These are phyloP conservation scores for Drosophila suboccidentalis DNA, from an alignment of 2,888 invertebrate species.

Conservation along the genomic window DNA sequence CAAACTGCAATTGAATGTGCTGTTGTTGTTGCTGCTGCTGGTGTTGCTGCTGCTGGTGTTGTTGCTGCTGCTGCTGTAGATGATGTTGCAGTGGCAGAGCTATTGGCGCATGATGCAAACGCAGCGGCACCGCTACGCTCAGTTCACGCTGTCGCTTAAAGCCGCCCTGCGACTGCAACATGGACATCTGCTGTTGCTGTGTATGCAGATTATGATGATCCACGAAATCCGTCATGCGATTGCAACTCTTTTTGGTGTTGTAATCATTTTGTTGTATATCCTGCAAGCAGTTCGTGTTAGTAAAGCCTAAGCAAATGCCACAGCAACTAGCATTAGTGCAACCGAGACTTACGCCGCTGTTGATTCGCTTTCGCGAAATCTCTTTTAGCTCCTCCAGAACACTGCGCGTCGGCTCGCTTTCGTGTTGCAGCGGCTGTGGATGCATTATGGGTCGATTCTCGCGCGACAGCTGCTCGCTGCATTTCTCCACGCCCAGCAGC, in stretches of 20 bases:
- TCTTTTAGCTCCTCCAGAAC: conserved; percentile 87
- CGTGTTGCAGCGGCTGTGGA: conserved; percentile 81
- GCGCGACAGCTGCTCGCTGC: conserved; percentile 78
- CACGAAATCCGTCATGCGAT: conserved; percentile 61
- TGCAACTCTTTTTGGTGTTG: conserved; percentile 82
- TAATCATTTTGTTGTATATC: conserved; percentile 71
- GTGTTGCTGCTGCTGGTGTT: conserved; percentile 14
- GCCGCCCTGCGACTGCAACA: conserved; percentile 45
- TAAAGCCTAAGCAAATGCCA: conserved; percentile 11
- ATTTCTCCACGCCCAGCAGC: conserved; percentile 75
- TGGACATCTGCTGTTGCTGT: conserved; percentile 35
- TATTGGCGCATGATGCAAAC: conserved; percentile 38
- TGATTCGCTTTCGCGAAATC: conserved; percentile 87
- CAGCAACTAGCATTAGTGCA: background rate
- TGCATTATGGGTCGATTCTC: conserved; percentile 84
- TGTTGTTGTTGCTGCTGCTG: conserved; percentile 33
- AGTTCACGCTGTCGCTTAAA: conserved; percentile 81
- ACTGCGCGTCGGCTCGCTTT: conserved; percentile 86
- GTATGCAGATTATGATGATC: conserved; percentile 48
- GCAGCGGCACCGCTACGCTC: conserved; percentile 58
- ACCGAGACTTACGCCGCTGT: conserved; percentile 84
- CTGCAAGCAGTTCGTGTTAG: conserved; percentile 62
- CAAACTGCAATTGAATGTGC: conserved; percentile 26
- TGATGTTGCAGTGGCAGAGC: conserved; percentile 24
- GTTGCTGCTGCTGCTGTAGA: conserved; percentile 11